Evolutionary conservation across 2,797 vertebrate genomes (phyloP), one percentile per base, ranked within the genome.

Genomic region (Protonibea diacanthus): DNA sequence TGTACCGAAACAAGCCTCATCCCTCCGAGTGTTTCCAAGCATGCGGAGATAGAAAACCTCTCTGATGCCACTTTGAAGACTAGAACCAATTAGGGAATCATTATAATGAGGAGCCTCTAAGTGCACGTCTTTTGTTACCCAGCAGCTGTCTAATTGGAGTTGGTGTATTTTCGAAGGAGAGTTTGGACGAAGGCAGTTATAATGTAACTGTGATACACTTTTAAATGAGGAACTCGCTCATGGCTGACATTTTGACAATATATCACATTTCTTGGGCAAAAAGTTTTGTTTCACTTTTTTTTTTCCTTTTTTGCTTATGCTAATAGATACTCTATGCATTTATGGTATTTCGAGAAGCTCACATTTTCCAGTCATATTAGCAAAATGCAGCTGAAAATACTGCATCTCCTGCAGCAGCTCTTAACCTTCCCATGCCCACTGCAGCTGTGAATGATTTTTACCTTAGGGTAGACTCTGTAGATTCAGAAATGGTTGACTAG

Each of bases 21-120:
- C 63, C 85, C 80, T 77, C 29, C 0, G 61, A 88, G 82, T 78
- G 76, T 84, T 83, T 78, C 82, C 52, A 51, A 56, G 58, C 49
- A 6, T 58, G 69, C 62, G 14, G 71, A 71, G 77, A 88, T 47
- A 71, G 81, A 65, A 90, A 87, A 78, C 82, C 66, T 84, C 87
- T 84, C 80, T 68, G 79, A 87, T 91, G 78, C 84, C 80, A 89
- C 88, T 93, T 86, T 89, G 86, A 93, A 94, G 89, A 80, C 85
- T 78, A 82, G 86, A 92, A 91, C 85, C 92, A 94, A 93, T 94
- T 92, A 93, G 87, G 72, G 81, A 85, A 78, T 92, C 88, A 82
- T 89, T 75, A 89, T 92, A 91, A 92, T 82, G 89, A 93, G 88
- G 68, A 90, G 88, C 80, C 86, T 90, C 86, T 89, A 84, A 92